Evolutionary conservation across 2,113 vertebrate genomes (phyloP), one percentile per base, ranked within the genome.

Genomic region (Callopanchax toddi): DNA sequence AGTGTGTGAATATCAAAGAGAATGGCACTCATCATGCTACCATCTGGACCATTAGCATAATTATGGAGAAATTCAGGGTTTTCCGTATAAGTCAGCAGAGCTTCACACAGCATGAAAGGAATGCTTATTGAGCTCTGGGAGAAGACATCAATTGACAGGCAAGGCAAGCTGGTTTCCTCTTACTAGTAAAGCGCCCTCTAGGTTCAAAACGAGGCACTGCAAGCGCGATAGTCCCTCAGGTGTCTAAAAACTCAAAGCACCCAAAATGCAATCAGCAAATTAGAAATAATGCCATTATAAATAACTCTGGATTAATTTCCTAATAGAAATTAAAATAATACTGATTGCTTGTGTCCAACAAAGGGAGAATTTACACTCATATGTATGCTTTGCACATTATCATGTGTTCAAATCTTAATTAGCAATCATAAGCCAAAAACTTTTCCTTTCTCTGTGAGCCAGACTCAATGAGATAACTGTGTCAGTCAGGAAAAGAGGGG

Each of bases 31-130:
- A 86, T 90, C 82, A 83, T 86, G 85, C 81, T 71, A 85, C 89
- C 87, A 91, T 90, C 89, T 91, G 90, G 79, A 55, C 70, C 70
- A 91, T 90, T 89, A 86, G 81, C 89, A 92, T 92, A 90, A 91
- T 90, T 87, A 89, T 81, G 85, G 71, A 83, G 83, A 83, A 87
- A 83, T 72, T 72, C 79, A 53, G 84, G 68, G 59, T 85, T 87
- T 48, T 83, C 77, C 71, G 48, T 81, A 63, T 23, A 87, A 88
- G 86, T 84, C 87, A 78, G 84, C 76, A 78, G 79, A 84, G 84
- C 78, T 42, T 77, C 82, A 60, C 80, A 65, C 81, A 71, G 86
- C 87, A 86, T 91, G 86, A 88, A 86, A 86, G 85, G 85, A 78
- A 85, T 86, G 71, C 74, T 84, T 81, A 81, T 75, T 75, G 83